Evolutionary conservation across 2,113 vertebrate species (phyloP), one percentile per base, ranked within the genome.

Genomic region (Psophia crepitans): DNA sequence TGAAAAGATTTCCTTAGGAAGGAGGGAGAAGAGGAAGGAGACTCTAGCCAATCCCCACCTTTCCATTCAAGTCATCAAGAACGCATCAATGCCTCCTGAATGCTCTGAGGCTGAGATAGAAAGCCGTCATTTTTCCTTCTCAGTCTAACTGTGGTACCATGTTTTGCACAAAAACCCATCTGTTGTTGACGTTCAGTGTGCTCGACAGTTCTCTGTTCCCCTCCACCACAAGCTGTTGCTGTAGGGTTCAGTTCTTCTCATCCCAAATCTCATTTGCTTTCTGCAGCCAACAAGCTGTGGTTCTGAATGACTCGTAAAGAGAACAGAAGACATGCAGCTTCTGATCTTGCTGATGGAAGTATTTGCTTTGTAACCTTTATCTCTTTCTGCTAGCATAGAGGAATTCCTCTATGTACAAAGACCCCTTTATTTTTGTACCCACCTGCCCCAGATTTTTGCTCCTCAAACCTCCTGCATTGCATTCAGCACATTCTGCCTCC

Each of bases 181-280:
- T 97, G 96, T 93, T 97, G 94, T 97, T 97, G 97, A 97, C 81
- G 84, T 74, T 96, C 96, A 92, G 61, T 61, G 85, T 93, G 92
- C 94, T 96, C 9, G 79, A 89, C 89, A 96, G 86, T 66, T 96
- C 94, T 96, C 80, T 91, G 68, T 85, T 97, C 94, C 94, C 54
- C 91, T 96, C 78, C 74, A 96, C 85, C 80, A 95, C 96, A 97
- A 97, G 93, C 95, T 97, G 96, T 96, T 97, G 89, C 93, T 90
- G 66, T 78, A 92, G 81, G 88, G 90, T 96, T 97, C 87, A n/a
- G 84, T 87, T 93, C 89, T 96, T 57, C 89, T 87, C 77, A 90
- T 96, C 84, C 84, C 94, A 91, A 93, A 92, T 87, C 80, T 92
- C 88, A 87, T 84, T 96, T 94, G 74, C 78, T 94, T 96, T 85